phyloP scores from a whole-genome alignment of 2,113 vertebrate species.

The Rhinogobius similis region DNA sequence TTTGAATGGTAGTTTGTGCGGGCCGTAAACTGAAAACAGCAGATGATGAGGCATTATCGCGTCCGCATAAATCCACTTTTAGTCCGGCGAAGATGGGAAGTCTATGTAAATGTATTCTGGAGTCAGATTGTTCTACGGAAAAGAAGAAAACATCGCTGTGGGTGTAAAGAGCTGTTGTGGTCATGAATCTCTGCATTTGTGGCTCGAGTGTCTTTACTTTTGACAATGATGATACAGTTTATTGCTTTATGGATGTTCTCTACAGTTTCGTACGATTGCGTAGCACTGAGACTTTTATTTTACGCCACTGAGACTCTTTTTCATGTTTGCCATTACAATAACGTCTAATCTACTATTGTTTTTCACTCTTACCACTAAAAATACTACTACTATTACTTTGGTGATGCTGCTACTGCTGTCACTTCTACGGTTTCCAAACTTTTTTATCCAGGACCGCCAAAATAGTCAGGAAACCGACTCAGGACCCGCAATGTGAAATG shows the following conservation, averaged over 20 bases:
- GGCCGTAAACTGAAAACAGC: neutral
- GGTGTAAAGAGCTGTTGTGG: neutral
- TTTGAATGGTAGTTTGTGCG: neutral
- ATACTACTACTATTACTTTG: neutral
- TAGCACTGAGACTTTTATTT: too few species aligned
- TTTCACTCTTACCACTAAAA: neutral
- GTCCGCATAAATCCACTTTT: neutral
- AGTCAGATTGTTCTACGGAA: neutral
- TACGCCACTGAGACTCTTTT: too few species aligned
- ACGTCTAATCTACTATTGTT: neutral
- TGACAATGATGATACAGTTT: too few species aligned
- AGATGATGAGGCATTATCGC: neutral
- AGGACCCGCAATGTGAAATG: too few species aligned
- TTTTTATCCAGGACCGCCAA: too few species aligned
- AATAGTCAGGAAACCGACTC: too few species aligned
- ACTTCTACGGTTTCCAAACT: too few species aligned
- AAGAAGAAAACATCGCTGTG: neutral
- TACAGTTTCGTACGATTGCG: neutral
- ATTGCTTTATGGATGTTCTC: neutral
- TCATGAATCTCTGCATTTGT: neutral
- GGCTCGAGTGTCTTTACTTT: neutral
- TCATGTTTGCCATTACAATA: neutral
- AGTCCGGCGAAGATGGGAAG: neutral
- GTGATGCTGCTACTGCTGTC: too few species aligned
- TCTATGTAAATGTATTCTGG: neutral